Evolutionary conservation across 2,888 invertebrate genomes (phyloP).

Genomic region (Leucoptera coffeella): DNA sequence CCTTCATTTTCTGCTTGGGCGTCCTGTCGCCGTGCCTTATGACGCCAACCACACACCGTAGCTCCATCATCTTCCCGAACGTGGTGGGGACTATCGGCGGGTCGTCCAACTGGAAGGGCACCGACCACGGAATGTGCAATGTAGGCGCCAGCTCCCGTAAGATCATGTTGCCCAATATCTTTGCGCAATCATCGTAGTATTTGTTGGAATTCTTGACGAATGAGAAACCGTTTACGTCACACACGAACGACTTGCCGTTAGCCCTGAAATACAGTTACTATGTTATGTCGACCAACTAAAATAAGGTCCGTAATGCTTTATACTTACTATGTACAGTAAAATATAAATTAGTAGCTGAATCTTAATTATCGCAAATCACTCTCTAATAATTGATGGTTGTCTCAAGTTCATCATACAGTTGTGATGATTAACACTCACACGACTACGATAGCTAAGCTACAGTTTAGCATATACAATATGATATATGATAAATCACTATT

Average conservation of each 20-base stretch:
- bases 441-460: too few species aligned
- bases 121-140: conserved; percentile 94
- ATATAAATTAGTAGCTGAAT: too few species aligned
- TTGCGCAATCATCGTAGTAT: conserved; percentile 99
- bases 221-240: conserved; percentile 99
- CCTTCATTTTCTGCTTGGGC: conserved; percentile 99
- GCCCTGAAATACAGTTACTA: too few species aligned
- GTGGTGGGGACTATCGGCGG: conserved; percentile 99
- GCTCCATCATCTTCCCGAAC: conserved; percentile 93
- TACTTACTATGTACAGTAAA: too few species aligned
- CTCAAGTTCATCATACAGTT: too few species aligned
- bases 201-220: conserved; percentile 99
- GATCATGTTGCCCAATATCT: conserved; percentile 97
- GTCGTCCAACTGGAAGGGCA: conserved; percentile 95
- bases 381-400: too few species aligned
- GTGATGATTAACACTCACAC: too few species aligned
- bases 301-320: too few species aligned
- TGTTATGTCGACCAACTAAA: too few species aligned
- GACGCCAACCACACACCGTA: conserved; percentile 93
- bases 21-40: conserved; percentile 98
- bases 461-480: too few species aligned
- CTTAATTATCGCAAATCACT: too few species aligned
- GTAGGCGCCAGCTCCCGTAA: conserved; percentile 90
- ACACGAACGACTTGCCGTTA: conserved; percentile 97
- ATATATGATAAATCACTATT: too few species aligned